phyloP scores from a whole-genome alignment of 2,888 invertebrate genomes.

The Atethmia centrago region DNA sequence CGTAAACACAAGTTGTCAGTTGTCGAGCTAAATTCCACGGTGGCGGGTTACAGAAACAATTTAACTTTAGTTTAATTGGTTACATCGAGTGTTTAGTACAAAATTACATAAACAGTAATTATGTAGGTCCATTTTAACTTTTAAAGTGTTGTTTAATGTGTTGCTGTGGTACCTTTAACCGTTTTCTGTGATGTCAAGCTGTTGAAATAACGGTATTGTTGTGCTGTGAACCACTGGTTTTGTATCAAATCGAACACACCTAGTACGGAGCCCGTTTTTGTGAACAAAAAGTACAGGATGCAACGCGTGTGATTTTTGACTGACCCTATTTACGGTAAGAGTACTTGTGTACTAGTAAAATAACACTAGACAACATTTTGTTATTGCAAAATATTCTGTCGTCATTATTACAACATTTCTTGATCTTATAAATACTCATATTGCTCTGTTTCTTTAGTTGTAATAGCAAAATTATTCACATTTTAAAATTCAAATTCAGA shows the following conservation, averaged over 20 bases:
- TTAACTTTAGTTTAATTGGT: slow-evolving; percentile 54
- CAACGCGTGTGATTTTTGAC: slow-evolving; percentile 77
- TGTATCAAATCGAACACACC: slow-evolving; percentile 83
- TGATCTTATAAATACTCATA: slow-evolving; percentile 40
- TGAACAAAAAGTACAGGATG: slow-evolving; percentile 78
- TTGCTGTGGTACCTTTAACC: slow-evolving; percentile 50
- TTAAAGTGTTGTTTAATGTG: slow-evolving; percentile 59
- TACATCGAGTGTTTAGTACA: slow-evolving; percentile 43
- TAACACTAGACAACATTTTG: slow-evolving; percentile 18
- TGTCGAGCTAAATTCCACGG: slow-evolving; percentile 78
- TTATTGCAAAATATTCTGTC: slow-evolving; percentile 39
- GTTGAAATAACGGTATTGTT: slow-evolving; percentile 82
- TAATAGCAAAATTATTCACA: slow-evolving; percentile 23
- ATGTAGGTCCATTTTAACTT: slow-evolving; percentile 57
- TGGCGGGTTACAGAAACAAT: slow-evolving; percentile 70
- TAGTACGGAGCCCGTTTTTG: slow-evolving; percentile 78
- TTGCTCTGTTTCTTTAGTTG: slow-evolving; percentile 14
- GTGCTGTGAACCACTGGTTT: slow-evolving; percentile 66
- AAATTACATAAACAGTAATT: slow-evolving; percentile 60
- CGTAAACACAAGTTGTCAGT: slow-evolving; percentile 85
- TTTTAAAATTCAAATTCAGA: slow-evolving; percentile 33
- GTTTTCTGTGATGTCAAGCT: slow-evolving; percentile 73
- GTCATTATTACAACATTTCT: slow-evolving; percentile 50
- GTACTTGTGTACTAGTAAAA: slow-evolving; percentile 13
- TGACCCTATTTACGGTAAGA: slow-evolving; percentile 64